These are phyloP conservation scores for Mormoops blainvillei DNA, from an alignment of 2,113 vertebrate genomes.

Conservation along the genomic window DNA sequence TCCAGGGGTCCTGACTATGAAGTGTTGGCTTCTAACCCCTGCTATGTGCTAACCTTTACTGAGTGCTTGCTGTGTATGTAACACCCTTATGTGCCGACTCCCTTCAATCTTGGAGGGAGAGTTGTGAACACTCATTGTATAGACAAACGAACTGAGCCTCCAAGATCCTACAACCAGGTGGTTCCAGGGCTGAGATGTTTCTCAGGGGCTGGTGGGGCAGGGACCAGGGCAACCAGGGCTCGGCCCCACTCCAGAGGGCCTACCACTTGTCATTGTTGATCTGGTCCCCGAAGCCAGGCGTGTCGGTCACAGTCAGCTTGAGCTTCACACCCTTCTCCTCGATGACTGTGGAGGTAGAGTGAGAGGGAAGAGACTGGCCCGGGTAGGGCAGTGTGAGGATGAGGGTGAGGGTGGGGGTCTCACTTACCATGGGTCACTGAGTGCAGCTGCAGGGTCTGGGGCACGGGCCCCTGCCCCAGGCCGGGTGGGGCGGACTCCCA, in stretches of 20 bases:
- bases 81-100: background rate
- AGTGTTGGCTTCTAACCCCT: background rate
- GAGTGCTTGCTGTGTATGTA: background rate
- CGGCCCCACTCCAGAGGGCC: background rate
- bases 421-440: conserved; percentile 90
- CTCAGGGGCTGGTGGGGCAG: background rate
- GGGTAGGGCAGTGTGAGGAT: accelerated
- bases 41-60: background rate
- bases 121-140: background rate
- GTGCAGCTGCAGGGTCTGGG: conserved; percentile 90
- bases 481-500: conserved; percentile 82
- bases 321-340: conserved; percentile 91
- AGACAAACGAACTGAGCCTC: background rate
- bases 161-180: background rate
- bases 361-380: accelerated
- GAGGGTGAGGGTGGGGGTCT: accelerated
- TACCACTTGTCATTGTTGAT: conserved; percentile 94
- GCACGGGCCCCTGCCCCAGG: conserved; percentile 79
- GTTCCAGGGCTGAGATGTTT: background rate
- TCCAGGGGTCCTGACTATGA: background rate
- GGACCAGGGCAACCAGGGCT: background rate
- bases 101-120: background rate
- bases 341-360: conserved; percentile 79
- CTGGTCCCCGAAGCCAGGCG: conserved; percentile 90
- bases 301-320: conserved; percentile 91